A percentile compares a stretch with the other conserved stretches of the same genome.
Conservation (phyloP, 2,888 invertebrate species). For the Melipona bicolor region DNA sequence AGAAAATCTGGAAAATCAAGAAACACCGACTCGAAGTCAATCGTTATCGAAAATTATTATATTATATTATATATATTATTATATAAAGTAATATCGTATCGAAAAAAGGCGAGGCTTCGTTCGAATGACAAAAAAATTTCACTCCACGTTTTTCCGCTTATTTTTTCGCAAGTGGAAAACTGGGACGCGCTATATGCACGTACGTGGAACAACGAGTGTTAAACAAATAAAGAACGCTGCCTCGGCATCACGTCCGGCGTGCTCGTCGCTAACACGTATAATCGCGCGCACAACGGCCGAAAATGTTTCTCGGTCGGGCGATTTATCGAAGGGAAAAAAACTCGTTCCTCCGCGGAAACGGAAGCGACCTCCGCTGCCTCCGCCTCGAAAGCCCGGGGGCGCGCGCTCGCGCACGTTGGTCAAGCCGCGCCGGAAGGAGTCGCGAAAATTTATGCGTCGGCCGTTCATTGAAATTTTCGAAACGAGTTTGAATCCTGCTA, state of each 20-base stretch:
- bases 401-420: background rate
- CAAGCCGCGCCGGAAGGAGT: slow-evolving; percentile 1
- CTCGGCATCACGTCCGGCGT: background rate
- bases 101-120: too few relatives aligned
- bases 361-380: slow-evolving; percentile 18
- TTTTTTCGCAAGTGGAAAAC: too few relatives aligned
- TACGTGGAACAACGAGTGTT: background rate
- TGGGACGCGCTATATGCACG: too few relatives aligned
- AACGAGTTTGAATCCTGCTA: slow-evolving; percentile 26
- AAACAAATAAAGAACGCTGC: background rate
- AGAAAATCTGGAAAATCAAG: too few relatives aligned
- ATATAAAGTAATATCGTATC: too few relatives aligned
- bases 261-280: background rate
- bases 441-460: slow-evolving; percentile 22
- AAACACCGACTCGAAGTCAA: too few relatives aligned
- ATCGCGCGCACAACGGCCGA: background rate
- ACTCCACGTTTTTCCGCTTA: too few relatives aligned
- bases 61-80: too few relatives aligned
- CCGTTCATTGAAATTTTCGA: slow-evolving; percentile 23
- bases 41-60: too few relatives aligned
- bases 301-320: slow-evolving; percentile 9
- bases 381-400: background rate
- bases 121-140: too few relatives aligned
- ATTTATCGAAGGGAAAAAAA: slow-evolving; percentile 31
- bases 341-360: slow-evolving; percentile 35